These are phyloP conservation scores for Bembecia ichneumoniformis DNA, from an alignment of 2,888 invertebrate genomes.

Conservation along the genomic window DNA sequence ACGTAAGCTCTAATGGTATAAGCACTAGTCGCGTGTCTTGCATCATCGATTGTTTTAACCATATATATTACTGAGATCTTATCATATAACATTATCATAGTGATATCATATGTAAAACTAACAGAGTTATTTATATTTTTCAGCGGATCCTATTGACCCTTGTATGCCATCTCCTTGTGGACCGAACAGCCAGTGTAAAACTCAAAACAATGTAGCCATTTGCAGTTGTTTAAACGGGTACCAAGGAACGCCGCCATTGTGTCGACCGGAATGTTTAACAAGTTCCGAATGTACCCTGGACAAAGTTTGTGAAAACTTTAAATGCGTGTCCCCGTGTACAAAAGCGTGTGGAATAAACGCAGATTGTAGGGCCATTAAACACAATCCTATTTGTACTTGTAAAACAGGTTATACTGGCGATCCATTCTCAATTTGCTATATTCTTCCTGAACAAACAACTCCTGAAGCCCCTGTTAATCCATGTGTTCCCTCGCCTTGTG, in stretches of 20 bases:
- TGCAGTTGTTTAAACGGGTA: slow-evolving; percentile 80
- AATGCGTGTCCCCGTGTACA: slow-evolving; percentile 80
- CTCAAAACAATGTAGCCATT: slow-evolving; percentile 72
- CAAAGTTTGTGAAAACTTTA: slow-evolving; percentile 78
- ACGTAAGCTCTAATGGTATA: too few species aligned
- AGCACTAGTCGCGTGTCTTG: too few species aligned
- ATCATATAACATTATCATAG: too few species aligned
- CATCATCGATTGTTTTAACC: too few species aligned
- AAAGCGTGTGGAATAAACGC: slow-evolving; percentile 80
- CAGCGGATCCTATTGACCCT: slow-evolving; percentile 48
- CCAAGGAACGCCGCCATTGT: slow-evolving; percentile 78
- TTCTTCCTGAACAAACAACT: slow-evolving; percentile 34
- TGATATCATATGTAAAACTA: too few species aligned
- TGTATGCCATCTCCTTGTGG: slow-evolving; percentile 85
- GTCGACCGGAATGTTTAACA: slow-evolving; percentile 78
- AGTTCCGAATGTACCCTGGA: slow-evolving; percentile 77
- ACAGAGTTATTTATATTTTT: slow-evolving; percentile 12
- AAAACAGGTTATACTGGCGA: slow-evolving; percentile 74
- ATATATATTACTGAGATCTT: too few species aligned
- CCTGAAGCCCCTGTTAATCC: slow-evolving; percentile 58
- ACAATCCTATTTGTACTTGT: slow-evolving; percentile 80
- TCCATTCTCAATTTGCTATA: slow-evolving; percentile 72
- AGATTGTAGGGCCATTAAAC: slow-evolving; percentile 79
- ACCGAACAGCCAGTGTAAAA: slow-evolving; percentile 76
- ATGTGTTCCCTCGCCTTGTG: slow-evolving; percentile 84